Evolutionary conservation across 2,888 invertebrate species (phyloP), one percentile per base, ranked within the genome.

Genomic region (Bellardia bayeri): DNA sequence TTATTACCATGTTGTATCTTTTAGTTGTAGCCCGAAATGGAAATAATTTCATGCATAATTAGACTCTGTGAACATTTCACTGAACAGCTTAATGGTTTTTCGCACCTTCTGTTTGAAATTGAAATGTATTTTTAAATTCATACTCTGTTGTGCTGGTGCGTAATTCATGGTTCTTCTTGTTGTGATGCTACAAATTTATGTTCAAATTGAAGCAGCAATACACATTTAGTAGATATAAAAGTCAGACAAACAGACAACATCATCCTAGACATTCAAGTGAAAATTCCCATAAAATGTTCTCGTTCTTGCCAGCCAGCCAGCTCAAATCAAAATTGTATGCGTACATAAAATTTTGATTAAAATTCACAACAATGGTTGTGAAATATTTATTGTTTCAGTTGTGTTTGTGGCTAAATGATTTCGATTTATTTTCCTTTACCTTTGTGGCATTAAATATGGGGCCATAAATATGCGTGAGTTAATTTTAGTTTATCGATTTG

Each of bases 31-130:
- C 51, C 51, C 42, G 75, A 76, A 68, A 71, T 75, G 68, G 40
- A 75, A 75, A 80, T 75, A 85, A 85, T 69, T 85, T 85, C 45
- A 80, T 85, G 85, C 80, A 80, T 80, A 85, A 85, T 85, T 80
- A 80, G 74, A 63, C 33, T 40, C 61, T 54, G 9, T 61, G 61
- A 63, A 66, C 66, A 84, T 49, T 49, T 78, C 40, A 11, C 58
- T 64, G 51, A 58, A 76, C n/a, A 33, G 61, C 13, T 72, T 68
- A 79, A 80, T 80, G 56, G 40, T 63, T 49, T 64, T 71, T 85
- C 14, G 63, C 85, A 81, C 80, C 80, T 85, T 81, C 61, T 81
- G 75, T 81, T 69, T n/a, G 14, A 54, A 49, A 80, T 58, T 63
- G 37, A 72, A 56, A 74, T 64, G 58, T 13, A 40, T 51, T 61